phyloP scores from a whole-genome alignment of 2,113 vertebrate genomes.

The Macheiramphus alcinus region DNA sequence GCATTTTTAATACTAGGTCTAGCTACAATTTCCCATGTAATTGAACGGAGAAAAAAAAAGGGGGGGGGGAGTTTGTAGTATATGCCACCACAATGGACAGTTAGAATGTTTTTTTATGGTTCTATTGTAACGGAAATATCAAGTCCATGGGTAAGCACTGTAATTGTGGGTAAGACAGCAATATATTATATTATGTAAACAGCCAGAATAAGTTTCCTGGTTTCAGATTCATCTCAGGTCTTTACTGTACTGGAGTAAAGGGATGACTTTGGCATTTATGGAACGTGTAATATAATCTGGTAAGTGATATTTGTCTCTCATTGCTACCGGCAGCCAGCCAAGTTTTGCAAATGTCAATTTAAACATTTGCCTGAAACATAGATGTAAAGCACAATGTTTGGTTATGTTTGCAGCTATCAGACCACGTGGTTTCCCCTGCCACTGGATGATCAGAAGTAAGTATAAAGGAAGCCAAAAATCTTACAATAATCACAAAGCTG shows the following conservation, averaged over 20 bases:
- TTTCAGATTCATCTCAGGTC: not conserved
- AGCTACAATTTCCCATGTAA: not conserved
- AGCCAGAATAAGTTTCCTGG: not conserved
- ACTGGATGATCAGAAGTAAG: not conserved
- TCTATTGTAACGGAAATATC: not conserved
- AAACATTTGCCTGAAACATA: not conserved
- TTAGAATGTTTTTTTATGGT: not conserved
- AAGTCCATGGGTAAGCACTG: not conserved
- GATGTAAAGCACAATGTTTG: fast-evolving
- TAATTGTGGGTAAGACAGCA: not conserved
- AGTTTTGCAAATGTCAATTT: not conserved
- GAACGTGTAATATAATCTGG: not conserved
- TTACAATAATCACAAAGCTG: not conserved
- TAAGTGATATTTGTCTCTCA: not conserved
- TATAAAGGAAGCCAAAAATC: not conserved
- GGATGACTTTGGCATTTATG: not conserved
- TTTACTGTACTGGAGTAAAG: not conserved
- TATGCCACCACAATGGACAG: not conserved
- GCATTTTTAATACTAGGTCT: not conserved
- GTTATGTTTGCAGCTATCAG: not conserved
- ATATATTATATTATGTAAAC: not conserved
- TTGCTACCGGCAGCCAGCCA: not conserved
- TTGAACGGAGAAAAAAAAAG: not conserved
- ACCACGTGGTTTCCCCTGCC: not conserved
- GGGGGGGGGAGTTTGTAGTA: not conserved